A percentile compares a stretch with the other conserved stretches of the same genome.
phyloP scores from a whole-genome alignment of 2,888 invertebrate genomes.

The Leistus spinibarbis region DNA sequence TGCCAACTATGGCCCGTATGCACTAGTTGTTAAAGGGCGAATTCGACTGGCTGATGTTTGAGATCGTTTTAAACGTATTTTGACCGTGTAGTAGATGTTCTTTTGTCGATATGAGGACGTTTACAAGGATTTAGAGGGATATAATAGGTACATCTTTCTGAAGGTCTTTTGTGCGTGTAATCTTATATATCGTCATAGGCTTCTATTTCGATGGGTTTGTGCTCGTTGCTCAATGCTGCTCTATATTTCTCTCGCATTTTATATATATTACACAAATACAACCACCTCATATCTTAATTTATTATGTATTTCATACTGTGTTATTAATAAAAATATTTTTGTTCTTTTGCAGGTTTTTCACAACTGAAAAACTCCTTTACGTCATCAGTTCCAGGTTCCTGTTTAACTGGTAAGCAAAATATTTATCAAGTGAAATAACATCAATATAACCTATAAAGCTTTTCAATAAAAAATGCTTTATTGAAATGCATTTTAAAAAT shows the following conservation, averaged over 20 bases:
- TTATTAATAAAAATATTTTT: slow-evolving; percentile 2
- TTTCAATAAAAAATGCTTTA: no score
- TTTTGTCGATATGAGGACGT: slow-evolving; percentile 37
- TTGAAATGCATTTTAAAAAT: not conserved
- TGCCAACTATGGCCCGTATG: slow-evolving; percentile 18
- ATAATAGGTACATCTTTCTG: slow-evolving; percentile 28
- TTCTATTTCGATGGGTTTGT: not conserved
- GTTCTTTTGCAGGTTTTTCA: slow-evolving; percentile 64
- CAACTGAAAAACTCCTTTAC: slow-evolving; percentile 71
- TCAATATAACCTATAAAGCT: no score
- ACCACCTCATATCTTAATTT: not conserved
- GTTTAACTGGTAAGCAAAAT: slow-evolving; percentile 63
- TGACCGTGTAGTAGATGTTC: slow-evolving; percentile 38
- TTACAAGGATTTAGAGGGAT: slow-evolving; percentile 36
- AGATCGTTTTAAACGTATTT: slow-evolving; percentile 36
- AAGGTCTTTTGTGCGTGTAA: slow-evolving; percentile 9
- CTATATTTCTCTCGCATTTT: not conserved
- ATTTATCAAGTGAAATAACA: no score
- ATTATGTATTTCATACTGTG: slow-evolving; percentile 7
- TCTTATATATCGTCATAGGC: no score
- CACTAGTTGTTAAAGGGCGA: not conserved
- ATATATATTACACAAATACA: no score
- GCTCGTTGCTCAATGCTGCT: not conserved
- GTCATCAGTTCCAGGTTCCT: slow-evolving; percentile 67
- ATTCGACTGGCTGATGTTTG: not conserved